These are phyloP conservation scores for Cremastobaeus sp. DNA, from an alignment of 2,888 invertebrate species.

Conservation along the genomic window DNA sequence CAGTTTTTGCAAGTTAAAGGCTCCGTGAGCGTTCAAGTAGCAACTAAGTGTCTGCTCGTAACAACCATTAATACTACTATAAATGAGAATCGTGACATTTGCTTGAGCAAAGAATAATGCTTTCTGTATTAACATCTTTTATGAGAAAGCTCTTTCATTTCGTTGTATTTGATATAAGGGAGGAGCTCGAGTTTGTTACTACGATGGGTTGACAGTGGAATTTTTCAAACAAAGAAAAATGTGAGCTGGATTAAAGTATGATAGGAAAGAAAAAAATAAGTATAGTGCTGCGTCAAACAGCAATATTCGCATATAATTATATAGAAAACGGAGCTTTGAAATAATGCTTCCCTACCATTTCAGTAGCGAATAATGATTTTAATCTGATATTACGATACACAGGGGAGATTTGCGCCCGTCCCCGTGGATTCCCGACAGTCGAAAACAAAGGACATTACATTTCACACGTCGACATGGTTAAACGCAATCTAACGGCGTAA, in stretches of 20 bases:
- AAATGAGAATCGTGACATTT: slow-evolving; percentile 40
- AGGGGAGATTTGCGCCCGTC: neutral
- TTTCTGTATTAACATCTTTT: slow-evolving; percentile 29
- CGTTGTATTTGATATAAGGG: slow-evolving; percentile 28
- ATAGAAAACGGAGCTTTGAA: too few species aligned
- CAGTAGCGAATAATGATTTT: too few species aligned
- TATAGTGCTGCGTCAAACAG: too few species aligned
- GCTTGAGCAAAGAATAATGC: slow-evolving; percentile 38
- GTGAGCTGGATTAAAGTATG: too few species aligned
- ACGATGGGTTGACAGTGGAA: neutral
- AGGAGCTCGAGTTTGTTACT: neutral
- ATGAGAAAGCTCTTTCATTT: slow-evolving; percentile 25
- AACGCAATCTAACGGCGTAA: slow-evolving; percentile 36
- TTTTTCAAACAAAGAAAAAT: slow-evolving; percentile 4
- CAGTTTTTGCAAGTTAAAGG: slow-evolving; percentile 13
- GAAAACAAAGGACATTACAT: slow-evolving; percentile 18
- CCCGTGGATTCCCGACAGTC: neutral
- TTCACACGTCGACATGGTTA: slow-evolving; percentile 47
- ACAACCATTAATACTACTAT: slow-evolving; percentile 40
- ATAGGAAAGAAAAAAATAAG: too few species aligned
- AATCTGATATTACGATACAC: neutral
- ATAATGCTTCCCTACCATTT: too few species aligned
- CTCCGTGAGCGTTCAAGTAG: neutral
- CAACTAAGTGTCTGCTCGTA: slow-evolving; percentile 35
- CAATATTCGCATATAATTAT: too few species aligned